A percentile compares a stretch with the other conserved stretches of the same genome.
These are phyloP conservation scores for Lasiurus cinereus DNA, from an alignment of 2,113 vertebrate species.

Conservation along the genomic window DNA sequence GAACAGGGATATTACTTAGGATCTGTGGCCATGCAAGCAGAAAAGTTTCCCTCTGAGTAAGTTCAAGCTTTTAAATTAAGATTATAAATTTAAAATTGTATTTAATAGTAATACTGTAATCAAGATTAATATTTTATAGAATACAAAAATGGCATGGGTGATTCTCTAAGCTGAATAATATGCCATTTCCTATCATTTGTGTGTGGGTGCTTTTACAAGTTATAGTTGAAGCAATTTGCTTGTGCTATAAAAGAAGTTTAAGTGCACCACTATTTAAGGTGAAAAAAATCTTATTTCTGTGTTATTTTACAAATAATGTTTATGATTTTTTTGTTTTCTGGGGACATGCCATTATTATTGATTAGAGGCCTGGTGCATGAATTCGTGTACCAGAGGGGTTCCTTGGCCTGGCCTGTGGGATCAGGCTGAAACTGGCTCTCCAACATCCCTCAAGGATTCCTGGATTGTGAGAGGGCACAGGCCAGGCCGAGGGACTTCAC, in stretches of 20 bases:
- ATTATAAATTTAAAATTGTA: slow-evolving; percentile 43
- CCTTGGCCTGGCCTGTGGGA: too few relatives aligned
- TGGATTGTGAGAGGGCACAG: too few relatives aligned
- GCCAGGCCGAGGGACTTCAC: too few relatives aligned
- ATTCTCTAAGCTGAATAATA: slow-evolving; percentile 57
- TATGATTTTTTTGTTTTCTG: background rate
- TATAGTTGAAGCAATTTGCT: slow-evolving; percentile 63
- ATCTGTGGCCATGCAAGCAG: slow-evolving; percentile 92
- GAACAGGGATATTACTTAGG: slow-evolving; percentile 91
- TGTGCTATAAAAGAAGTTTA: slow-evolving; percentile 70
- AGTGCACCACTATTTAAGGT: background rate
- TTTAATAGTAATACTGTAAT: slow-evolving; percentile 37
- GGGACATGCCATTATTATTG: background rate
- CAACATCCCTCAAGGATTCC: too few relatives aligned
- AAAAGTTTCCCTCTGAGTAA: slow-evolving; percentile 92
- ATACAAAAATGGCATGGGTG: background rate
- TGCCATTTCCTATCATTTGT: slow-evolving; percentile 32
- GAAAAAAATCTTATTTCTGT: background rate
- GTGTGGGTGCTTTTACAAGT: background rate
- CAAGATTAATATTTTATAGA: slow-evolving; percentile 44
- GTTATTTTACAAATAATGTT: slow-evolving; percentile 4
- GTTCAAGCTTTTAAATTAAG: slow-evolving; percentile 75
- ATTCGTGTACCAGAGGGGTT: too few relatives aligned
- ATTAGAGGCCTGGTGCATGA: too few relatives aligned
- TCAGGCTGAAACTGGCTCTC: too few relatives aligned